Evolutionary conservation across 2,888 invertebrate genomes (phyloP).

Genomic region (Hyles lineata): DNA sequence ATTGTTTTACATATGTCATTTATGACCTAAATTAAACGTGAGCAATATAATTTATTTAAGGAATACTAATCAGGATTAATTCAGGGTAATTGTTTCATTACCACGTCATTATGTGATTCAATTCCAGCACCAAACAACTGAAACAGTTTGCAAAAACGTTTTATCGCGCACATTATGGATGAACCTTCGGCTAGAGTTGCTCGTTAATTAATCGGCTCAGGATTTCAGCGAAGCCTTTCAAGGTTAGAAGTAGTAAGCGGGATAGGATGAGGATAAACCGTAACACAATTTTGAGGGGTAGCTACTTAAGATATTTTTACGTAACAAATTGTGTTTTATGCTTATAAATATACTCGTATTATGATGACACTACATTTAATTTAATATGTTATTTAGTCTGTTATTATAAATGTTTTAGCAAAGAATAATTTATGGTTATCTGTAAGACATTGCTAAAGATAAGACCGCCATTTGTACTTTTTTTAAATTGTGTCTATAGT

Average conservation of each 20-base stretch:
- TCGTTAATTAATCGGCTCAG: slow-evolving; percentile 44
- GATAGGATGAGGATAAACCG: slow-evolving; percentile 59
- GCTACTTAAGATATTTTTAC: neutral
- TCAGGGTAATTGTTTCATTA: neutral
- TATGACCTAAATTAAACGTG: too few species aligned
- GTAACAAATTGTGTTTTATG: too few species aligned
- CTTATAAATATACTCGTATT: too few species aligned
- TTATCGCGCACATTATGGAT: neutral
- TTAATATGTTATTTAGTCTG: too few species aligned
- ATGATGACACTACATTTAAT: too few species aligned
- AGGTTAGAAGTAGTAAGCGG: slow-evolving; percentile 48
- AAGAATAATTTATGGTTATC: too few species aligned
- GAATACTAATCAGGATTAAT: neutral
- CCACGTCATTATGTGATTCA: neutral
- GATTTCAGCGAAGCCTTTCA: slow-evolving; percentile 56
- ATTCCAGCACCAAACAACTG: neutral
- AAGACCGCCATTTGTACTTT: too few species aligned
- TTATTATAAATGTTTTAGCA: too few species aligned
- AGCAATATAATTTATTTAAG: neutral
- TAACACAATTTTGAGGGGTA: slow-evolving; percentile 4
- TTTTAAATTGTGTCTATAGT: too few species aligned
- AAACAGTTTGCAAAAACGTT: neutral
- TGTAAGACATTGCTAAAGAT: too few species aligned
- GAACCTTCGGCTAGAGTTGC: neutral
- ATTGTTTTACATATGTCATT: too few species aligned